Evolutionary conservation across 1,140 invertebrate genomes (phyloP), one percentile per base, ranked within the genome.

Genomic region (Medauroidea extradentata): DNA sequence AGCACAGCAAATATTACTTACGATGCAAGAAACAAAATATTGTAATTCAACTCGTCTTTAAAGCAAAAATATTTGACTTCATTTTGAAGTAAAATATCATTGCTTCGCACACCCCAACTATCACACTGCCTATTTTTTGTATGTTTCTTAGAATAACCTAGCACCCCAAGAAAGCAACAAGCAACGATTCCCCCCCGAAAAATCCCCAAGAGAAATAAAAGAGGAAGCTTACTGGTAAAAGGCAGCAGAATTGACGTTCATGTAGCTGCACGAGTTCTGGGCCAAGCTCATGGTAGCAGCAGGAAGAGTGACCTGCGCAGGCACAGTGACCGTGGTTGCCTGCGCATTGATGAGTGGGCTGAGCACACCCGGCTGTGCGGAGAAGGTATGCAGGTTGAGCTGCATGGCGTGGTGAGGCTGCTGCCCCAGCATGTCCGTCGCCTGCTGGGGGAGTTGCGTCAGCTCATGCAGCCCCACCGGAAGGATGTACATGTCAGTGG

Each of bases 401-500:
- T 55, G 53, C 53, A 55, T 42, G 11, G 53, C 41, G 18, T 55
- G 53, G 25, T 55, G 53, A 16, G 23, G 41, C 38, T 43, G 39
- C 23, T 21, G 23, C 16, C 24, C 29, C 27, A 41, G 19, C 13
- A 44, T 43, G 18, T 41, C n/a, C 27, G 18, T 13, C 16, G 53
- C 21, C n/a, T 42, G 53, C n/a, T 42, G 53, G 2, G 41, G 38
- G 2, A 43, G 18, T 18, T 38, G 23, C 29, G 29, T 11, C 2
- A 59, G 25, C 9, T 59, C 57, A 25, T 52, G 57, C 2, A 60
- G 24, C 29, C 41, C 49, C 41, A 60, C 42, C 14, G 57, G 57
- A 11, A 59, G 25, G 19, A 59, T 59, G 34, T 53, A 59, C 57
- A 59, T 59, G 29, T 59, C 57, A n/a, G 50, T 34, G 5, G 29